phyloP scores from a whole-genome alignment of 1,140 invertebrate genomes.

The Plutomurus gul region DNA sequence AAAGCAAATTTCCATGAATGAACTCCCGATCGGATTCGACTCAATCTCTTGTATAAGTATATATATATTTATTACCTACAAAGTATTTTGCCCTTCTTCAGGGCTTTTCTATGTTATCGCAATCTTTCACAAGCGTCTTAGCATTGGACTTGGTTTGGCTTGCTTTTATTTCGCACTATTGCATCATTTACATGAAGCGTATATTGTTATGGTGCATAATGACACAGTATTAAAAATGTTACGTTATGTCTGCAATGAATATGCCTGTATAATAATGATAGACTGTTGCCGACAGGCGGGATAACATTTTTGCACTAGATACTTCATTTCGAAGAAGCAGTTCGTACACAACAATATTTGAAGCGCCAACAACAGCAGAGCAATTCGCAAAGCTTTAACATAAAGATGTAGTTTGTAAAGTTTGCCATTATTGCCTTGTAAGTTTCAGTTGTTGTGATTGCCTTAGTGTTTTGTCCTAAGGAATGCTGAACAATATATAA shows the following conservation, averaged over 20 bases:
- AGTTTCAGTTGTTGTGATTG: too few species aligned
- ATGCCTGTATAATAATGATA: not conserved
- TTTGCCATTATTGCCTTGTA: too few species aligned
- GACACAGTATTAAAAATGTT: conserved; percentile 18
- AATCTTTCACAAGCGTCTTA: not conserved
- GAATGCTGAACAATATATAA: too few species aligned
- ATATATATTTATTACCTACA: too few species aligned
- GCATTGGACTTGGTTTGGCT: not conserved
- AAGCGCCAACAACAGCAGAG: too few species aligned
- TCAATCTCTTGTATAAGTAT: not conserved
- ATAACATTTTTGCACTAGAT: not conserved
- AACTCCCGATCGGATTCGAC: not conserved
- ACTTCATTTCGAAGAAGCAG: not conserved
- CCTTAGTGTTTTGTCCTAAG: too few species aligned
- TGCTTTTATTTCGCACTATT: not conserved
- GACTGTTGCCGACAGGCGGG: not conserved
- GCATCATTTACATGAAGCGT: not conserved
- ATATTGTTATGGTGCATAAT: conserved; percentile 12
- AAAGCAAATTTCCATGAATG: not conserved
- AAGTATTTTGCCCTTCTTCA: not conserved
- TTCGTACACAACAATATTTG: too few species aligned
- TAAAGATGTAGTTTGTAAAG: too few species aligned
- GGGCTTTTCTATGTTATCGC: not conserved
- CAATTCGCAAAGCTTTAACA: too few species aligned
- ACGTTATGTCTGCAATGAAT: not conserved